A percentile compares a stretch with the other conserved stretches of the same genome.
Conservation (phyloP, 2,113 vertebrate species). For the Hippolais icterina region DNA sequence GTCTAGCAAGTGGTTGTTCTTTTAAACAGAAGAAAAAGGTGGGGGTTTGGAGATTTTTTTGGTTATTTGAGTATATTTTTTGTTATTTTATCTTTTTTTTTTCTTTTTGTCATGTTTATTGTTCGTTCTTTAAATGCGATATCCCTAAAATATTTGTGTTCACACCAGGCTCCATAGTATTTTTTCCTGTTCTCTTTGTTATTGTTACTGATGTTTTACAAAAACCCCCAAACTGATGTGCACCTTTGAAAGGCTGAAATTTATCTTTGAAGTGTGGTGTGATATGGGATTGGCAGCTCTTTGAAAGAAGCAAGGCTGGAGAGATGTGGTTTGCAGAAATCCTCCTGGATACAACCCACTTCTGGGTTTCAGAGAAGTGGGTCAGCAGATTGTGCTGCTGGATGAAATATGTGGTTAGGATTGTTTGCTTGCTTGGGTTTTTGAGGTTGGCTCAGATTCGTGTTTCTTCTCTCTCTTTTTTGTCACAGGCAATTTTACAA, state of each 20-base stretch:
- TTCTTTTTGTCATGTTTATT: not conserved
- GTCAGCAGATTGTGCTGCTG: not conserved
- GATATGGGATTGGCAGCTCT: not conserved
- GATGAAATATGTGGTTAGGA: not conserved
- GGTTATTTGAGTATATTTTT: not conserved
- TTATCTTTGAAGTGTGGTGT: not conserved
- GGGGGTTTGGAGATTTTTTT: accelerated
- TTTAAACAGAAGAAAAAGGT: not conserved
- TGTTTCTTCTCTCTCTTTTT: not conserved
- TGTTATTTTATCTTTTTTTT: not conserved
- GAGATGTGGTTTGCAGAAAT: slow-evolving; percentile 20
- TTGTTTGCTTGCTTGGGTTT: not conserved
- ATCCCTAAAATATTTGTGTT: not conserved
- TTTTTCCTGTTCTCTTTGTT: not conserved
- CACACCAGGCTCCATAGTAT: not conserved
- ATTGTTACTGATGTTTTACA: not conserved
- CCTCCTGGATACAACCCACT: not conserved
- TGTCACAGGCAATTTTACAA: not conserved
- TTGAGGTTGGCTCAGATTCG: not conserved
- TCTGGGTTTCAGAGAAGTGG: not conserved
- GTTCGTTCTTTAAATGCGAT: not conserved
- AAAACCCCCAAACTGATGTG: not conserved
- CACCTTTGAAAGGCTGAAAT: not conserved
- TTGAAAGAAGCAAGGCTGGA: not conserved
- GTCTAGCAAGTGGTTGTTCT: not conserved